These are phyloP conservation scores for Drosophila navojoa DNA, from an alignment of 1,140 invertebrate species.

Conservation along the genomic window DNA sequence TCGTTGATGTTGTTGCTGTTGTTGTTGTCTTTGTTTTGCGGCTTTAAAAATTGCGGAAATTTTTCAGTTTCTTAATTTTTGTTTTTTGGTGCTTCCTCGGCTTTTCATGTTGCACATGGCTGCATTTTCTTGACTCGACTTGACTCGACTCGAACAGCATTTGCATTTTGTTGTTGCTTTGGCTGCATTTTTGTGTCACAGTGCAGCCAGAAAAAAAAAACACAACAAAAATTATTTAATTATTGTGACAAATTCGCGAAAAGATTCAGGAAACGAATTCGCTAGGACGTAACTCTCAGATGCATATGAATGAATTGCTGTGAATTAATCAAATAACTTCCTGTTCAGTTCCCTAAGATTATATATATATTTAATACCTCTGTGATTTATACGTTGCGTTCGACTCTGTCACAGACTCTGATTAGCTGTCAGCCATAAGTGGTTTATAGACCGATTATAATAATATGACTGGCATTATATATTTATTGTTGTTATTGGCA, in stretches of 20 bases:
- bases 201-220: slow-evolving; percentile 8
- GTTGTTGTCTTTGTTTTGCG: slow-evolving; percentile 51
- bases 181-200: slow-evolving; percentile 41
- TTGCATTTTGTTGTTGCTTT: slow-evolving; percentile 64
- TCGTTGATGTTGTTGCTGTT: slow-evolving; percentile 1
- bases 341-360: slow-evolving; percentile 37
- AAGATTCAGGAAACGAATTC: slow-evolving; percentile 78
- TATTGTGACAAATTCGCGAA: slow-evolving; percentile 64
- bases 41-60: slow-evolving; percentile 74
- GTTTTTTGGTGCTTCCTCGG: slow-evolving; percentile 41
- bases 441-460: slow-evolving; percentile 26
- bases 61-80: slow-evolving; percentile 35
- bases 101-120: slow-evolving; percentile 63
- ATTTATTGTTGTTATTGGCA: slow-evolving; percentile 23
- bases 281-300: slow-evolving; percentile 21
- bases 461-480: slow-evolving; percentile 13
- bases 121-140: slow-evolving; percentile 55
- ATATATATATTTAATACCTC: slow-evolving; percentile 17
- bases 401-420: slow-evolving; percentile 5
- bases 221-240: slow-evolving; percentile 55
- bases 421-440: slow-evolving; percentile 24
- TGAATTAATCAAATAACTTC: slow-evolving; percentile 71
- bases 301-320: slow-evolving; percentile 36
- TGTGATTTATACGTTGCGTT: slow-evolving; percentile 18
- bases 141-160: slow-evolving; percentile 44